Percentiles rank a stretch among this genome's conserved stretches.
Evolutionary conservation across 64 coral and sea anemone genomes (phyloP).

Genomic region (Anthopleura sola): DNA sequence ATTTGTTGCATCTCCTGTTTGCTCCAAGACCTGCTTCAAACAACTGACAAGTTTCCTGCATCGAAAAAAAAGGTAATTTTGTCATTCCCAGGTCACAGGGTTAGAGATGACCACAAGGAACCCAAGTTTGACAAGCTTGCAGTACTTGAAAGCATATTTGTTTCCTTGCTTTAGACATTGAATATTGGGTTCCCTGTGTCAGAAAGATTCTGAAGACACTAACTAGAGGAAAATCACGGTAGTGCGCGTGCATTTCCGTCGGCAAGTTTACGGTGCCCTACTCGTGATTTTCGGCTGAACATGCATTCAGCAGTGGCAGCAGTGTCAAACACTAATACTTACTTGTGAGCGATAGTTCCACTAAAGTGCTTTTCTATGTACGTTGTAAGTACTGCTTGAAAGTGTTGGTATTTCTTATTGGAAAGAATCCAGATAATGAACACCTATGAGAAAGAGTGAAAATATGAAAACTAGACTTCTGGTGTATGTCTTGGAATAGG

Average conservation of each 20-base stretch:
- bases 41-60: constrained; percentile 75
- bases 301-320: background rate
- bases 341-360: constrained; percentile 91
- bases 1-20: constrained; percentile 56
- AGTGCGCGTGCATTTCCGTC: too few relatives aligned
- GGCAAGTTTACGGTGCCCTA: too few relatives aligned
- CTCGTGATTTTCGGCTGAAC: too few relatives aligned
- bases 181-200: too few relatives aligned
- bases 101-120: too few relatives aligned
- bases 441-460: constrained; percentile 44
- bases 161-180: too few relatives aligned
- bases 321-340: background rate
- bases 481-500: too few relatives aligned
- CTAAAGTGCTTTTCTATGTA: constrained; percentile 99
- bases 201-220: too few relatives aligned
- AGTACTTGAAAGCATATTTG: too few relatives aligned
- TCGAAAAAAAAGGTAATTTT: background rate
- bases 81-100: too few relatives aligned
- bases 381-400: constrained; percentile 87
- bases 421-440: constrained; percentile 89
- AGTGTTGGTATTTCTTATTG: constrained; percentile 96
- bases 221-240: too few relatives aligned
- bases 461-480: background rate
- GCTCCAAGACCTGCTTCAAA: constrained; percentile 52
- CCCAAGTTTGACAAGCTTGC: too few relatives aligned